Conservation (phyloP, 2,113 vertebrate species). For the Dasyornis broadbenti region DNA sequence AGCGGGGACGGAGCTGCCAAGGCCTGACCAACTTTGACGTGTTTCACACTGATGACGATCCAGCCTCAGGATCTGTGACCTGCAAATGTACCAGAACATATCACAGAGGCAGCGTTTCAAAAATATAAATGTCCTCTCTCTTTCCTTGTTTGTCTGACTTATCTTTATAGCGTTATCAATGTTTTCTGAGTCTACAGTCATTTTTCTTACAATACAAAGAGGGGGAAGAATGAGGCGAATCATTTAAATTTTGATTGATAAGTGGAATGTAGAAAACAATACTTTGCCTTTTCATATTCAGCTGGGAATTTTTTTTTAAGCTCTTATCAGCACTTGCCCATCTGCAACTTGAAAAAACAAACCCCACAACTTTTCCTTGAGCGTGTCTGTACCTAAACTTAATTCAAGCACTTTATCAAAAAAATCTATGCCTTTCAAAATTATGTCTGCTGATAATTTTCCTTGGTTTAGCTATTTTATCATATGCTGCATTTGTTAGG, state of each 20-base stretch:
- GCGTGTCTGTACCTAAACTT: background rate
- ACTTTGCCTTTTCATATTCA: background rate
- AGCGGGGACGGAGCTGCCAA: background rate
- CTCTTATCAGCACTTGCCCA: background rate
- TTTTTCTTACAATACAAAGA: conserved; percentile 36
- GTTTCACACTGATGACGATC: background rate
- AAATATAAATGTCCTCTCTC: background rate
- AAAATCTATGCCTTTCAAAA: background rate
- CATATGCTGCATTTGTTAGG: background rate
- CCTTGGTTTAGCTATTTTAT: background rate
- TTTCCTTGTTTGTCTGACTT: conserved; percentile 34
- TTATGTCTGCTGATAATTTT: background rate
- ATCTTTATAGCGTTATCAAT: conserved; percentile 22
- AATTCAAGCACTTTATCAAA: background rate
- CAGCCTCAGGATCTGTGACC: background rate
- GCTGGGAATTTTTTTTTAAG: background rate
- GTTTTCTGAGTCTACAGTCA: conserved; percentile 10
- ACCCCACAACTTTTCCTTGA: background rate
- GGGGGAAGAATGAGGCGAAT: conserved; percentile 19
- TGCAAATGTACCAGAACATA: background rate
- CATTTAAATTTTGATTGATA: conserved; percentile 14
- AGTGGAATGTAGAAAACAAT: background rate
- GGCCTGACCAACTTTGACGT: accelerated
- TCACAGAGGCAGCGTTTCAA: background rate
- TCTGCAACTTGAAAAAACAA: background rate